These are phyloP conservation scores for Prolemur simus DNA, from an alignment of 2,113 vertebrate species.

Conservation along the genomic window DNA sequence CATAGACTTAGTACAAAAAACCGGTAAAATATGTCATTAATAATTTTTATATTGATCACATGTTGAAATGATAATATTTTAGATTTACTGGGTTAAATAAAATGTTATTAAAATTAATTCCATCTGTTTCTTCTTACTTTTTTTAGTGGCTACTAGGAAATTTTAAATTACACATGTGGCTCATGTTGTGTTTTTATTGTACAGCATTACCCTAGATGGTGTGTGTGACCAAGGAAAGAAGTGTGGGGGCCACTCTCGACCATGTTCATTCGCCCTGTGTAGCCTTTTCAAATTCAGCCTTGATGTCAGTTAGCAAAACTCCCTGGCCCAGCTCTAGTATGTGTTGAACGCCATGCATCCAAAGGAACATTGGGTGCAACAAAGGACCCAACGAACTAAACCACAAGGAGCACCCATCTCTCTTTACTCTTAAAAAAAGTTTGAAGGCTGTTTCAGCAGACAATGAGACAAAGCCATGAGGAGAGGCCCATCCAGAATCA, in stretches of 20 bases:
- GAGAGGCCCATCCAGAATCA: background rate
- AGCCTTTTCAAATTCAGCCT: background rate
- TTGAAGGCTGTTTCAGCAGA: background rate
- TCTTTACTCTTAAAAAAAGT: background rate
- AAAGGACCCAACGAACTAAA: background rate
- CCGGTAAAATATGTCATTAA: background rate
- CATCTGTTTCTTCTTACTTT: constrained; percentile 17
- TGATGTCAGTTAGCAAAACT: background rate
- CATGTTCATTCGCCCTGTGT: background rate
- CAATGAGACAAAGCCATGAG: background rate
- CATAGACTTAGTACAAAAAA: background rate
- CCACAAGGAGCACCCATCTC: background rate
- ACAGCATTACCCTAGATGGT: background rate
- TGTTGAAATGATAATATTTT: constrained; percentile 22
- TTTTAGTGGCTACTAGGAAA: constrained; percentile 2
- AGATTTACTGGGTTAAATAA: background rate
- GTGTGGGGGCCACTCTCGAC: background rate
- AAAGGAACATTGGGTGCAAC: background rate
- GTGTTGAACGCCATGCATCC: background rate
- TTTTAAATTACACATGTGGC: background rate
- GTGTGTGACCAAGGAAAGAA: background rate
- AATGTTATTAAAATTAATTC: constrained; percentile 29
- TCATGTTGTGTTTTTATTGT: background rate
- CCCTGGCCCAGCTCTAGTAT: background rate
- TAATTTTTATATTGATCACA: background rate